These are phyloP conservation scores for Sebastes aleutianus DNA, from an alignment of 2,797 vertebrate genomes.

Conservation along the genomic window DNA sequence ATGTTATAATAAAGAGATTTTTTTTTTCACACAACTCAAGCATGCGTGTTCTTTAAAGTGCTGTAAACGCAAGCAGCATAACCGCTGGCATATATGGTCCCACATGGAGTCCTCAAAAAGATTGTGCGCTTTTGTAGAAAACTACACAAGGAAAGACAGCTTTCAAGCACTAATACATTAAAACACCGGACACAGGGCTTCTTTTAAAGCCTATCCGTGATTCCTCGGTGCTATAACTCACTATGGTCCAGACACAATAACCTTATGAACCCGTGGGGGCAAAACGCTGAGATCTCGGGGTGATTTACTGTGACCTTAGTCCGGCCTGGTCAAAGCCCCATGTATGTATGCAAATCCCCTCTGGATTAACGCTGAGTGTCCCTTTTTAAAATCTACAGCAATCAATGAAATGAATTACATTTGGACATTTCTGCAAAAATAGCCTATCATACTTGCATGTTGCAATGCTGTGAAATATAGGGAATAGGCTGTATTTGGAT, in stretches of 20 bases:
- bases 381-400: conserved; percentile 57
- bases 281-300: conserved; percentile 73
- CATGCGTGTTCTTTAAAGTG: conserved; percentile 41
- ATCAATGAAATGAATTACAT: conserved; percentile 66
- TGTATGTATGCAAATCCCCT: conserved; percentile 79
- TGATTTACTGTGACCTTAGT: conserved; percentile 82
- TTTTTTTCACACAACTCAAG: conserved; percentile 34
- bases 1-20: conserved; percentile 33
- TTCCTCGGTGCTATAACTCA: conserved; percentile 79
- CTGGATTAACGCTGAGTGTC: conserved; percentile 73
- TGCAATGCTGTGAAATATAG: not conserved
- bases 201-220: conserved; percentile 65
- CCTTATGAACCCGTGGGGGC: conserved; percentile 80
- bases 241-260: conserved; percentile 80
- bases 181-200: conserved; percentile 57
- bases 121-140: conserved; percentile 49
- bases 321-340: conserved; percentile 62
- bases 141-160: conserved; percentile 45
- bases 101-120: conserved; percentile 49
- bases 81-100: conserved; percentile 52
- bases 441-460: not conserved
- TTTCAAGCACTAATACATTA: conserved; percentile 52
- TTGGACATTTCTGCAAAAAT: conserved; percentile 26
- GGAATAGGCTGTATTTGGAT: conserved; percentile 26
- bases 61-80: conserved; percentile 49